Conservation (phyloP, 1,140 invertebrate genomes). For the Orchesella cincta region DNA sequence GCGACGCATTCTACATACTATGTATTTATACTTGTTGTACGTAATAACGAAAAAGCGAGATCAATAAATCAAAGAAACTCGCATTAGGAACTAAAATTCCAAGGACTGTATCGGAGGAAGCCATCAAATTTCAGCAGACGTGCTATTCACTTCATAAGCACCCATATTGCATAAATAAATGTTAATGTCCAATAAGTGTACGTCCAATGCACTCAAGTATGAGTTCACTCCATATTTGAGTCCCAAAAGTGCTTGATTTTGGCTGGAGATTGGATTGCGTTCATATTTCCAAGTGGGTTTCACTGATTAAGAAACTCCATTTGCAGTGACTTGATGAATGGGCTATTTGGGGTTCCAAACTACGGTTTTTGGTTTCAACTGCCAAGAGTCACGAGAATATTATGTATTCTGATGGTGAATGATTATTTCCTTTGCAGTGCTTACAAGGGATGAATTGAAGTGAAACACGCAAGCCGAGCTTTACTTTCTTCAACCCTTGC, state of each 20-base stretch:
- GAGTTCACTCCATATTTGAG: neutral
- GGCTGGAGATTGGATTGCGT: neutral
- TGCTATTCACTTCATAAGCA: neutral
- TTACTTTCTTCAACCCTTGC: neutral
- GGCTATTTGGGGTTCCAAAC: neutral
- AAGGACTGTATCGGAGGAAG: too few relatives aligned
- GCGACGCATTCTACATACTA: too few relatives aligned
- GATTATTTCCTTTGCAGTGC: slow-evolving; percentile 2
- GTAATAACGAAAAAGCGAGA: too few relatives aligned
- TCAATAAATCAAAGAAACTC: too few relatives aligned
- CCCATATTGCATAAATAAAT: neutral
- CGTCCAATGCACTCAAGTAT: neutral
- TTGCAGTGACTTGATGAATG: neutral
- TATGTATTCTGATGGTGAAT: slow-evolving; percentile 4
- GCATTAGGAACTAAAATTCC: too few relatives aligned
- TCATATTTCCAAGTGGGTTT: neutral
- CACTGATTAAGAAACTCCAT: neutral
- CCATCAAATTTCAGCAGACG: neutral
- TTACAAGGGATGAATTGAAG: neutral
- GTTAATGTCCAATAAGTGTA: neutral
- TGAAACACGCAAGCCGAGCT: neutral
- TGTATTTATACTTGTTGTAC: too few relatives aligned
- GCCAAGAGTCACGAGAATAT: neutral
- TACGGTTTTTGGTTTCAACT: neutral
- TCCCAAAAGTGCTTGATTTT: neutral